Evolutionary conservation across 92 coral and sea anemone species (phyloP), one percentile per base, ranked within the genome.

Genomic region (Bergia sp.): DNA sequence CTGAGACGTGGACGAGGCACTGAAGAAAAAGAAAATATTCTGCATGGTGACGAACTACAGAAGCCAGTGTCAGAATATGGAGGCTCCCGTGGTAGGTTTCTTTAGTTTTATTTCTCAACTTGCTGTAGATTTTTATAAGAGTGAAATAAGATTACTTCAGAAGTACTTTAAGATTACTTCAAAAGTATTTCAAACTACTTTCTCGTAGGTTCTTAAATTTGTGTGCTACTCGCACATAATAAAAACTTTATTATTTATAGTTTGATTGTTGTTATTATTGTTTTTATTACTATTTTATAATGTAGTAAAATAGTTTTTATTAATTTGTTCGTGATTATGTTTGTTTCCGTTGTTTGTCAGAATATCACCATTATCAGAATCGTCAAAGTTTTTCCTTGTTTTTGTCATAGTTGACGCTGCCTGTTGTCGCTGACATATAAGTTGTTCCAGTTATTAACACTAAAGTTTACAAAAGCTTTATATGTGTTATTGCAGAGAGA

Each of bases 21-120:
- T 36, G 87, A 84, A 11, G 79, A 84, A 37, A 71, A 73, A 37
- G 44, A 15, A 23, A 13, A 29, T 72, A 66, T 84, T 13, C 40
- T 84, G 40, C 87, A 72, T 7, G 67, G 66, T 12, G 87, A 84
- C 69, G 87, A 84, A 50, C 29, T 61, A 3, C 78, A 84, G 67
- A 11, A 5, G n/a, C 29, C 78, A 45, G 43, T 29, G 29, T 18
- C 55, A 45, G 87, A 84, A 49, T 11, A 29, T 8, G 39, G 7
- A 84, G 53, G 37, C 44, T 3, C 36, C 21, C 87, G 0, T 69
- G 87, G 77, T 72, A 12, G 55, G 65, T 71, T 45, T 72, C 3
- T 58, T 36, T 40, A 55, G 37, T 37, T 10, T 71, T 64, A 21
- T 4, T 5, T 5, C 16, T 65, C 4, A 82, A 69, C 64, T 39